A percentile compares a stretch with the other conserved stretches of the same genome.
phyloP scores from a whole-genome alignment of 2,113 vertebrate species.

The Tachuris rubrigastra region DNA sequence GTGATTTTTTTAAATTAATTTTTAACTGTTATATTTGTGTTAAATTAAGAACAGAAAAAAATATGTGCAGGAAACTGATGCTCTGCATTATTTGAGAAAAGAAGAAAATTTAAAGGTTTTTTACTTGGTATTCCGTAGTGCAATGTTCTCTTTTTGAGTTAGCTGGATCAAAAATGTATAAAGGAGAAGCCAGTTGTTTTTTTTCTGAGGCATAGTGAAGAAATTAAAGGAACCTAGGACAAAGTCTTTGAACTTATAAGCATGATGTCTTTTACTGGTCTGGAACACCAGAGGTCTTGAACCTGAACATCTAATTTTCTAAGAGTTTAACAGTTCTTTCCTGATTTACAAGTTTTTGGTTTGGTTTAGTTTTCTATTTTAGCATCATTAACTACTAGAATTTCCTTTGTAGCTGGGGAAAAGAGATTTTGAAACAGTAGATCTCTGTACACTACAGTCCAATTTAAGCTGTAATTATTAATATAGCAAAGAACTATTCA shows the following conservation, averaged over 20 bases:
- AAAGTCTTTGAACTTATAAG: background rate
- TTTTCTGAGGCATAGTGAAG: background rate
- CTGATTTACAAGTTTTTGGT: background rate
- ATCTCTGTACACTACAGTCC: background rate
- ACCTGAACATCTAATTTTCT: background rate
- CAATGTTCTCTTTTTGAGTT: background rate
- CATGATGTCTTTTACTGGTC: background rate
- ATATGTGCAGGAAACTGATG: background rate
- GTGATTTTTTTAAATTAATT: background rate
- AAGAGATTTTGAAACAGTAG: background rate
- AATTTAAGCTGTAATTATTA: background rate
- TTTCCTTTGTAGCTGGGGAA: background rate
- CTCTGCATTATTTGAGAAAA: background rate
- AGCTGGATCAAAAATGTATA: background rate
- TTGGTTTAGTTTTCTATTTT: background rate
- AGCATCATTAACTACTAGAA: background rate
- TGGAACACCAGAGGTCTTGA: background rate
- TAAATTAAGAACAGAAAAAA: background rate
- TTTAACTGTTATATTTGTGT: background rate
- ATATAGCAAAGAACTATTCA: background rate
- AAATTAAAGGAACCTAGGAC: background rate
- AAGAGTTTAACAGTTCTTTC: background rate
- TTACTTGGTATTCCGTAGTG: background rate
- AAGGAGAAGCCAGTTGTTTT: background rate
- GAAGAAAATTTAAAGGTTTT: background rate